Percentiles rank a stretch among this genome's conserved stretches.
These are phyloP conservation scores for Ruditapes philippinarum DNA, from an alignment of 1,140 invertebrate genomes.

Conservation along the genomic window DNA sequence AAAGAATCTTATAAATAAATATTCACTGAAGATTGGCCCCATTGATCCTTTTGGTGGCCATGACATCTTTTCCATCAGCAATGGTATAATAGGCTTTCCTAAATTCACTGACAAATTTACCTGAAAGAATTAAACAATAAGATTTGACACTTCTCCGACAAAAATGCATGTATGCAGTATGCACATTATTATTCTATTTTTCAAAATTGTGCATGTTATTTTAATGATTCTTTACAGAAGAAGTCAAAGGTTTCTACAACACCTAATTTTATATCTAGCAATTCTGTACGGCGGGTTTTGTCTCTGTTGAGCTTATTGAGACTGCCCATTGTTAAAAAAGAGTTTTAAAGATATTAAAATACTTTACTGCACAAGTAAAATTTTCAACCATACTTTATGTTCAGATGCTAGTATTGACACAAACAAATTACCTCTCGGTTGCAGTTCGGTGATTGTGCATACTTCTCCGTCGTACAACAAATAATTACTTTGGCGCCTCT, in stretches of 20 bases:
- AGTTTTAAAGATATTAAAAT: too few relatives aligned
- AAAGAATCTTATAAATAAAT: slow-evolving; percentile 83
- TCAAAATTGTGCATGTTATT: neutral
- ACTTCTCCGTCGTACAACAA: slow-evolving; percentile 82
- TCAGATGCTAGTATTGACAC: neutral
- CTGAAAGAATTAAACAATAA: slow-evolving; percentile 67
- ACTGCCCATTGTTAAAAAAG: too few relatives aligned
- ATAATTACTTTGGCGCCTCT: slow-evolving; percentile 82
- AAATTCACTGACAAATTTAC: slow-evolving; percentile 82
- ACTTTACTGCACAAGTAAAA: too few relatives aligned
- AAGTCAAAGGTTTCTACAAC: too few relatives aligned
- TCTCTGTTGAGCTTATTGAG: too few relatives aligned
- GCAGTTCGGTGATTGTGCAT: slow-evolving; percentile 84
- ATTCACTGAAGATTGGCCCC: slow-evolving; percentile 85
- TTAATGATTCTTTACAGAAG: too few relatives aligned
- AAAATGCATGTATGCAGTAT: too few relatives aligned
- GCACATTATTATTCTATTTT: too few relatives aligned
- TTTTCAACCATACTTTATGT: too few relatives aligned
- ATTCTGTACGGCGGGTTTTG: too few relatives aligned
- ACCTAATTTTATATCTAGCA: too few relatives aligned
- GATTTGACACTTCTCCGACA: too few relatives aligned
- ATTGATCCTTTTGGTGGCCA: slow-evolving; percentile 84
- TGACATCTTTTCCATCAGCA: slow-evolving; percentile 81
- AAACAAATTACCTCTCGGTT: slow-evolving; percentile 85
- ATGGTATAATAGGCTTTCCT: slow-evolving; percentile 83